A percentile compares a stretch with the other conserved stretches of the same genome.
phyloP scores from a whole-genome alignment of 2,888 invertebrate species.

The Acanthosepion esculentum region DNA sequence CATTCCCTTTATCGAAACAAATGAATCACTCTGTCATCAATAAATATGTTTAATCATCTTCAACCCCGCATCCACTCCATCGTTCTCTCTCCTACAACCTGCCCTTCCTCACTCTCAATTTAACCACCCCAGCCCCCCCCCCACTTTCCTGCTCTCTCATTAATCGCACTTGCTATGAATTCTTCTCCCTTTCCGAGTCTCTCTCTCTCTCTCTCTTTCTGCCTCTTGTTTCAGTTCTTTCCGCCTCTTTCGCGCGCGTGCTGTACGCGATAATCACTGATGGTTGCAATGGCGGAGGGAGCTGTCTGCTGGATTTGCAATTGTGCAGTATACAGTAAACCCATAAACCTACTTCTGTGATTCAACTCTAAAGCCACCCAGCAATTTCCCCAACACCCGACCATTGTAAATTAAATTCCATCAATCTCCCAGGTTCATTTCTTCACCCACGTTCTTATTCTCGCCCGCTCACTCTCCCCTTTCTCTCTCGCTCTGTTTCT shows the following conservation, averaged over 20 bases:
- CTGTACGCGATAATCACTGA: not conserved
- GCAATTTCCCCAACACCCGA: not conserved
- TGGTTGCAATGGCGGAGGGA: not conserved
- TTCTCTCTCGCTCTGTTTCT: not conserved
- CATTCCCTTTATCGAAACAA: too few relatives aligned
- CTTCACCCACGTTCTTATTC: not conserved
- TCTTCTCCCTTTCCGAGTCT: not conserved
- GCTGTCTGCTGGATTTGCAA: not conserved
- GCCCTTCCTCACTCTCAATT: not conserved
- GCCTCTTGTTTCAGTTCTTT: not conserved
- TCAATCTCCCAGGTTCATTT: not conserved
- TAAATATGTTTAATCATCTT: too few relatives aligned
- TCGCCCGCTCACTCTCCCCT: not conserved
- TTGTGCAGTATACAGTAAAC: not conserved
- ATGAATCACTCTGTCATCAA: too few relatives aligned
- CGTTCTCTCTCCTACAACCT: not conserved
- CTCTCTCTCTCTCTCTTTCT: not conserved
- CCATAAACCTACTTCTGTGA: constrained; percentile 17
- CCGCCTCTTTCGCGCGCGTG: not conserved
- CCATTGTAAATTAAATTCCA: not conserved
- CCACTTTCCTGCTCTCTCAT: not conserved
- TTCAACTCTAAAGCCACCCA: not conserved
- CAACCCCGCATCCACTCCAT: too few relatives aligned
- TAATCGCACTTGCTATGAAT: not conserved
- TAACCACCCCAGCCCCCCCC: not conserved